Evolutionary conservation across 2,888 invertebrate species (phyloP).

Genomic region (Heliconius cydno): DNA sequence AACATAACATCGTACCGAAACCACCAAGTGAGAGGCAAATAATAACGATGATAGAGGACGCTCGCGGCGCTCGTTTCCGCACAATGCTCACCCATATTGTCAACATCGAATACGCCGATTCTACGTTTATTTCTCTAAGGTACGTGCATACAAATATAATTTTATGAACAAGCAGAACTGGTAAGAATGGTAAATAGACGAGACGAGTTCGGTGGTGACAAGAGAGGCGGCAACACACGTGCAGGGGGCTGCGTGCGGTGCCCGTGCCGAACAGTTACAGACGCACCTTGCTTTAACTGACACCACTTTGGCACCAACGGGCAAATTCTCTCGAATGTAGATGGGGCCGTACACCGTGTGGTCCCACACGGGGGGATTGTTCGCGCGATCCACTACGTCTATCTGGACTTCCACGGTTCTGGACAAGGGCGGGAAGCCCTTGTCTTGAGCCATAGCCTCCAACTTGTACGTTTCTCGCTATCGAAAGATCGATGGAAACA

Average conservation of each 20-base stretch:
- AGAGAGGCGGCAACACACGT: slow-evolving; percentile 61
- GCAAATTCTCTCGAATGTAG: slow-evolving; percentile 98
- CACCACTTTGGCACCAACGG: slow-evolving; percentile 98
- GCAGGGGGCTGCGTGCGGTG: slow-evolving; percentile 86
- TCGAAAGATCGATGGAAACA: slow-evolving; percentile 86
- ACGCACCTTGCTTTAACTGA: slow-evolving; percentile 99
- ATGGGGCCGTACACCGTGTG: slow-evolving; percentile 98
- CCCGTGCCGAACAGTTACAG: slow-evolving; percentile 81
- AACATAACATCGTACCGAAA: slow-evolving; percentile 64
- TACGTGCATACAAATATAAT: slow-evolving; percentile 11
- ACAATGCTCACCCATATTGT: slow-evolving; percentile 56
- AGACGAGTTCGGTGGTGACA: slow-evolving; percentile 36
- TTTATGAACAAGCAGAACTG: slow-evolving; percentile 4
- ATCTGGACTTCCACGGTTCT: slow-evolving; percentile 99
- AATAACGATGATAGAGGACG: slow-evolving; percentile 65
- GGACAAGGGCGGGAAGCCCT: slow-evolving; percentile 97
- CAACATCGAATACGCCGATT: slow-evolving; percentile 42
- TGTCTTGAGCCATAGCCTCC: slow-evolving; percentile 99
- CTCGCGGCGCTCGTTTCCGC: slow-evolving; percentile 75
- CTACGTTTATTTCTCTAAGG: background rate
- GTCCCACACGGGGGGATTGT: slow-evolving; percentile 99
- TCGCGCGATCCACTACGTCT: slow-evolving; percentile 98
- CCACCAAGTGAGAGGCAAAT: slow-evolving; percentile 79
- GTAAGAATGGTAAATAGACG: background rate
- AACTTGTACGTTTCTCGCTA: slow-evolving; percentile 99